Evolutionary conservation across 2,888 invertebrate species (phyloP), one percentile per base, ranked within the genome.

Genomic region (Euphydryas editha): DNA sequence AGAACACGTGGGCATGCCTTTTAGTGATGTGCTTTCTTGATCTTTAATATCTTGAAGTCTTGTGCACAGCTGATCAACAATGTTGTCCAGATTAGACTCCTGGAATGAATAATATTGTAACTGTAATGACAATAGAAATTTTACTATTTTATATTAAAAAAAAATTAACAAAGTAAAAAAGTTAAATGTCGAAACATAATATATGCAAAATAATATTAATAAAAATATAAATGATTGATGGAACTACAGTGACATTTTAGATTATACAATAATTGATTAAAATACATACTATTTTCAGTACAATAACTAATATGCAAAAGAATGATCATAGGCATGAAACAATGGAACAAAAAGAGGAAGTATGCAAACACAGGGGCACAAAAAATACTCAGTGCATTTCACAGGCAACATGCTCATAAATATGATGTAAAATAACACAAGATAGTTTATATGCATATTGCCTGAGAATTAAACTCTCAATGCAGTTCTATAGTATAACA

Each of bases 1-100:
- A 69, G 94, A 93, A 78, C 87, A 84, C 78, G 88, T 88, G 80
- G 90, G 92, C 92, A 92, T 94, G 85, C 87, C 93, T 90, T 82
- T 91, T 87, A 76, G 86, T 76, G 82, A 86, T 79, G 78, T 82
- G 79, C 84, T 78, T 76, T 86, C 86, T 81, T 84, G 83, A 78
- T 90, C 86, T 77, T 87, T 95, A 78, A 95, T 94, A 87, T 96
- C 95, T 86, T 96, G 95, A 79, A 97, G 92, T 90, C 95, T 95
- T 76, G 94, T 94, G 88, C 96, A 96, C 82, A 97, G 93, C 93
- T 97, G 97, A 88, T 97, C 96, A 76, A 97, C 96, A 85, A 97
- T 94, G 81, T 94, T 94, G 93, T 97, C 96, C 81, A 97, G 95
- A 85, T 96, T 96, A 89, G 95, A 94, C 89, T 95, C 95, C 96